These are phyloP conservation scores for Remorina albescens DNA, from an alignment of 2,797 vertebrate species.

Conservation along the genomic window DNA sequence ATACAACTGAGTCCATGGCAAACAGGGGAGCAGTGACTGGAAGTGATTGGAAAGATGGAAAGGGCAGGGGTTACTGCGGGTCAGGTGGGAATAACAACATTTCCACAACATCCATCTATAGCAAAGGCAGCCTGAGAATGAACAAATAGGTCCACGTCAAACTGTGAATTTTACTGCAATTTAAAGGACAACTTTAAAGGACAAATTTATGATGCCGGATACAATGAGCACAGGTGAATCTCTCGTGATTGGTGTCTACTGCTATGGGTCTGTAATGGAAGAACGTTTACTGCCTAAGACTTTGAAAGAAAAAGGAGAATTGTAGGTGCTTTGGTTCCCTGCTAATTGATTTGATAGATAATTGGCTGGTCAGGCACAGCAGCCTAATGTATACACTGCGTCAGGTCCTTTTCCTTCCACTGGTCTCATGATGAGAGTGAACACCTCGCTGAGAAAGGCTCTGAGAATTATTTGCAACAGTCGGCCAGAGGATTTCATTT, in stretches of 20 bases:
- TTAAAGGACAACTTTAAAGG: not conserved
- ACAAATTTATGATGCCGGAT: not conserved
- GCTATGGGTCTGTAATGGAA: not conserved
- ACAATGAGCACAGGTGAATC: not conserved
- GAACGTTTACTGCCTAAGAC: not conserved
- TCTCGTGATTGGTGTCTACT: not conserved
- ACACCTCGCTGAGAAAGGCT: not conserved
- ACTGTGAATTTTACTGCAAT: not conserved
- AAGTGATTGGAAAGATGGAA: too few relatives aligned
- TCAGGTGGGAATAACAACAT: not conserved
- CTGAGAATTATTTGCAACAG: not conserved
- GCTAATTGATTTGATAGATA: not conserved
- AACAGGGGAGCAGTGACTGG: too few relatives aligned
- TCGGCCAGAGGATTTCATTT: slow-evolving; percentile 17
- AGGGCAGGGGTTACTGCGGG: not conserved
- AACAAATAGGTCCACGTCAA: not conserved
- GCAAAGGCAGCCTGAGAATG: not conserved
- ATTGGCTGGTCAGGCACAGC: too few relatives aligned
- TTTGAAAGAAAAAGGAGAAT: not conserved
- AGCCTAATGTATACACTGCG: not conserved
- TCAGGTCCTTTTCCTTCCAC: not conserved
- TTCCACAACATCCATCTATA: too few relatives aligned
- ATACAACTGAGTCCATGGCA: not conserved
- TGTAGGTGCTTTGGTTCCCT: not conserved
- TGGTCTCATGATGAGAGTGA: not conserved